Evolutionary conservation across 2,888 invertebrate species (phyloP).

Genomic region (Megalurothrips usitatus): DNA sequence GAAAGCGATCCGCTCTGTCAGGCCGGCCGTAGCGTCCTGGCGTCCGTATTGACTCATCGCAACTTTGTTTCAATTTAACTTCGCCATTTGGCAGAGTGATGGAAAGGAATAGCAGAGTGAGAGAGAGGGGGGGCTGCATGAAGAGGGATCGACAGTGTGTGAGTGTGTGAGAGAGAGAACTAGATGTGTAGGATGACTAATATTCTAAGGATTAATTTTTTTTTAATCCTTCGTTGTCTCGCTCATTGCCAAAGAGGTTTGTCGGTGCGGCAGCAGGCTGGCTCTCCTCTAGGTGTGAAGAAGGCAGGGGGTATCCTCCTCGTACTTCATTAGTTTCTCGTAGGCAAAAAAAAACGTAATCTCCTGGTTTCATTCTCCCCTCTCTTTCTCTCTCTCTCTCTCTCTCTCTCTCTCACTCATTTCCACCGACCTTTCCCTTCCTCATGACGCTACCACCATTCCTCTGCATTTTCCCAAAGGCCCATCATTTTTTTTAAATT

Average conservation of each 20-base stretch:
- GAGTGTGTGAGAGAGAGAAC: background rate
- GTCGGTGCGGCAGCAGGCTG: no score
- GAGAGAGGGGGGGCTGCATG: background rate
- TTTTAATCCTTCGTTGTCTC: no score
- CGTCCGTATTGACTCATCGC: background rate
- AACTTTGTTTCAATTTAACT: constrained; percentile 11
- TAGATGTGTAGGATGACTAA: no score
- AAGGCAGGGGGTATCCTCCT: no score
- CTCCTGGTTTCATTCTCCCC: background rate
- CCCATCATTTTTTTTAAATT: background rate
- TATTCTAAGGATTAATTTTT: no score
- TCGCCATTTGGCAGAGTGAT: background rate
- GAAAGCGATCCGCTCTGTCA: no score
- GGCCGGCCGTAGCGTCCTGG: background rate
- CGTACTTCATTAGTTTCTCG: no score
- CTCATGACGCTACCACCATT: no score
- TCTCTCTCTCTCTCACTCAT: background rate
- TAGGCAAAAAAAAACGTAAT: no score
- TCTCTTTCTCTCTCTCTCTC: background rate
- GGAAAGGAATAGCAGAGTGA: background rate
- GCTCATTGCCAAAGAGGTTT: no score
- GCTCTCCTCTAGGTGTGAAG: no score
- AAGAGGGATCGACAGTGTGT: background rate
- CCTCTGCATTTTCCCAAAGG: no score
- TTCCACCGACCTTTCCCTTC: background rate